These are phyloP conservation scores for Rallus crepitans DNA, from an alignment of 2,797 vertebrate species.

Conservation along the genomic window DNA sequence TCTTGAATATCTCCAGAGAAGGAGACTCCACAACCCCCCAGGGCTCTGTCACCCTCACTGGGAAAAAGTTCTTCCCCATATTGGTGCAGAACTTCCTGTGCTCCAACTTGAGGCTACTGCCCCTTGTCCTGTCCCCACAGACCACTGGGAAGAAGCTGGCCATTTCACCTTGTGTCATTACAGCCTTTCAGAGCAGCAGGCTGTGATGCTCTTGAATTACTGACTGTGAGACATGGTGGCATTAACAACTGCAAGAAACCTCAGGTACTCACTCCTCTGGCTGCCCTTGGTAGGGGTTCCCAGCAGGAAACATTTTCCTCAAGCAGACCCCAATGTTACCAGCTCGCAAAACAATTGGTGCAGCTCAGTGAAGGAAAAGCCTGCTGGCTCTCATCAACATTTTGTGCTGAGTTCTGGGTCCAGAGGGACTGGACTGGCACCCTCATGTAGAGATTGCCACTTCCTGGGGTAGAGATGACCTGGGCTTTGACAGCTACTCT, in stretches of 20 bases:
- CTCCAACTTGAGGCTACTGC: too few species aligned
- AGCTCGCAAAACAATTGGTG: background rate
- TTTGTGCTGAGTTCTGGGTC: background rate
- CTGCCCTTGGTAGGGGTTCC: background rate
- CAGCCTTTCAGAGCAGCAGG: too few species aligned
- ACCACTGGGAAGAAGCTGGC: too few species aligned
- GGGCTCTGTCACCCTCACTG: too few species aligned
- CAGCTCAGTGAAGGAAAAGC: background rate
- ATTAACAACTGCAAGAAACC: background rate
- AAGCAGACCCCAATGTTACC: background rate
- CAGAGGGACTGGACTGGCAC: background rate
- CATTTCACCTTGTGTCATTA: too few species aligned
- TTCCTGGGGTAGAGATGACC: background rate
- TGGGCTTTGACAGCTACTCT: background rate
- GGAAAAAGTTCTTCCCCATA: too few species aligned
- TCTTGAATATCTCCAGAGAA: too few species aligned
- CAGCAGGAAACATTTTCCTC: background rate
- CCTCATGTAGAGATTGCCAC: background rate
- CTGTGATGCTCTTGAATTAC: background rate
- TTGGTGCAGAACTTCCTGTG: too few species aligned
- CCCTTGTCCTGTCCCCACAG: too few species aligned
- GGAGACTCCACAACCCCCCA: too few species aligned
- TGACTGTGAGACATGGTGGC: background rate
- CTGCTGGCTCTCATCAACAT: background rate
- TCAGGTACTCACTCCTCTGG: background rate